phyloP scores from a whole-genome alignment of 2,113 vertebrate genomes.

The Channa argus region DNA sequence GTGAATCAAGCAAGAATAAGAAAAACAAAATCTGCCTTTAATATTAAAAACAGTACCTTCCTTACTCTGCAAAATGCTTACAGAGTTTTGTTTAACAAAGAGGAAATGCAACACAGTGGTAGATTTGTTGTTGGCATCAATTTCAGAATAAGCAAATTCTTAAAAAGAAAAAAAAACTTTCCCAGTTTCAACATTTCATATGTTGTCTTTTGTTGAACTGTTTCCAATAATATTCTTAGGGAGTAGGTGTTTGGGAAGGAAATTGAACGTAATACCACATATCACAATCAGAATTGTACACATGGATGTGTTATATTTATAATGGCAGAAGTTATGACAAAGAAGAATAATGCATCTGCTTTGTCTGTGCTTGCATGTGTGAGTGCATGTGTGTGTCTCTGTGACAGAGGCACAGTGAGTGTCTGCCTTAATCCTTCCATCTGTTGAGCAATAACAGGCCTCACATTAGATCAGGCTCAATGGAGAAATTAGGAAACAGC shows the following conservation, averaged over 20 bases:
- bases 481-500: conserved; percentile 41
- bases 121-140: no score
- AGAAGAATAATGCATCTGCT: conserved; percentile 21
- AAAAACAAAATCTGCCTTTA: no score
- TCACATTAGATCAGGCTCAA: conserved; percentile 40
- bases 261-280: conserved; percentile 1
- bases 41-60: no score
- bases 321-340: background rate
- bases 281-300: background rate
- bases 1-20: no score
- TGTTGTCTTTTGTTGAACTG: no score
- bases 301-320: background rate
- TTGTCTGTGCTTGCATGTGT: conserved; percentile 11
- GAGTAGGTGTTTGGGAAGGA: background rate
- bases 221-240: background rate
- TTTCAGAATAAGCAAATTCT: no score
- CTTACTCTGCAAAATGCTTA: no score
- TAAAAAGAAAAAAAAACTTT: no score
- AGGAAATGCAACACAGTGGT: no score
- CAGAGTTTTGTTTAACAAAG: no score
- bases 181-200: no score
- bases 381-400: background rate
- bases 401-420: conserved; percentile 3
- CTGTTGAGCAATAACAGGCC: conserved; percentile 55
- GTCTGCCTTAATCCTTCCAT: conserved; percentile 49